Conservation (phyloP, 2,888 invertebrate species). For the Synanthedon tipuliformis region DNA sequence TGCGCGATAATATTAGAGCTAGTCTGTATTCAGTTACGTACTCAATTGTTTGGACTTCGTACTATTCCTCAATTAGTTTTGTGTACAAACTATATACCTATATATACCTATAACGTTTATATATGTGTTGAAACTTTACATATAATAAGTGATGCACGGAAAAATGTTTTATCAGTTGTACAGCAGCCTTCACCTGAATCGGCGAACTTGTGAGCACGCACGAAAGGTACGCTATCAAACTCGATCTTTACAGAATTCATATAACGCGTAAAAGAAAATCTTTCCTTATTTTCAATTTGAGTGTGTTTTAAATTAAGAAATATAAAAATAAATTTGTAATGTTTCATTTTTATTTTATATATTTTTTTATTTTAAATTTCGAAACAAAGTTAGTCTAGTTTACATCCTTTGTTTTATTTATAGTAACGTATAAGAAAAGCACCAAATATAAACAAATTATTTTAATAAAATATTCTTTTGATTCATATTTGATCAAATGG, state of each 20-base stretch:
- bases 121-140: constrained; percentile 6
- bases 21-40: neutral
- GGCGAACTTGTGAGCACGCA: constrained; percentile 2
- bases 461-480: too few species aligned
- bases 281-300: too few species aligned
- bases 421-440: too few species aligned
- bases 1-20: neutral
- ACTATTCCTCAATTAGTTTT: neutral
- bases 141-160: constrained; percentile 2
- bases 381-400: too few species aligned
- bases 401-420: too few species aligned
- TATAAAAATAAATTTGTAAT: too few species aligned
- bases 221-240: neutral
- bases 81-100: neutral
- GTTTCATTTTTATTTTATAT: too few species aligned
- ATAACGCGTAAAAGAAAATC: neutral
- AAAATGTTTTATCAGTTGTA: constrained; percentile 18
- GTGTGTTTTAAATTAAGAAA: too few species aligned
- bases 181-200: constrained; percentile 16
- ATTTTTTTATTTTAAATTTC: too few species aligned
- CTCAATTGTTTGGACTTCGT: constrained; percentile 2
- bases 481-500: too few species aligned
- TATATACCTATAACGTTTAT: too few species aligned
- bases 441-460: too few species aligned
- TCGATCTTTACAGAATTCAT: neutral